Evolutionary conservation across 2,113 vertebrate species (phyloP).

Genomic region (Sphaerodactylus townsendi): DNA sequence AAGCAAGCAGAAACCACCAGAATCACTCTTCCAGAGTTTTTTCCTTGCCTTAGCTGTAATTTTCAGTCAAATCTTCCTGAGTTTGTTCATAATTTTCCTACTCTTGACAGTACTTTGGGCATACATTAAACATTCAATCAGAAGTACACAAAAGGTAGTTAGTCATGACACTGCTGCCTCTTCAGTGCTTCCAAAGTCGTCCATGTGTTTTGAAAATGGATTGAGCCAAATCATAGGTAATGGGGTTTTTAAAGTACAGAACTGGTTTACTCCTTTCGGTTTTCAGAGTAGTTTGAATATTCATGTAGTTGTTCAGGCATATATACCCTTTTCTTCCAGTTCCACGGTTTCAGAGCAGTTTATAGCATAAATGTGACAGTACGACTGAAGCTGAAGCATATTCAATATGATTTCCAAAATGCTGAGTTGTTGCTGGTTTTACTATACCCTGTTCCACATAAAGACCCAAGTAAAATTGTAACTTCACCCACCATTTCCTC

Average conservation of each 20-base stretch:
- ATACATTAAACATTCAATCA: constrained; percentile 49
- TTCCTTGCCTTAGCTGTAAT: constrained; percentile 64
- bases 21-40: constrained; percentile 72
- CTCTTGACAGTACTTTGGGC: constrained; percentile 61
- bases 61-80: constrained; percentile 71
- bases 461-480: too few species aligned
- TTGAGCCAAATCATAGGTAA: constrained; percentile 16
- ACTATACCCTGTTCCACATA: too few species aligned
- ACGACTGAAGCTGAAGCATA: too few species aligned
- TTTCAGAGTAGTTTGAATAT: not conserved
- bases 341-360: too few species aligned
- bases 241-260: not conserved
- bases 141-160: constrained; percentile 14
- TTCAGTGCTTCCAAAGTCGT: not conserved
- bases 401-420: too few species aligned
- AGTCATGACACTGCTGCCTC: not conserved
- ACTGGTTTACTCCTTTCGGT: not conserved
- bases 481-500: too few species aligned
- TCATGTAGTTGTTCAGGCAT: too few species aligned
- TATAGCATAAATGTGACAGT: too few species aligned
- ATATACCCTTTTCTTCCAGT: too few species aligned
- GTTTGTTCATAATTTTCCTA: constrained; percentile 52
- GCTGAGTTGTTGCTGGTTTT: too few species aligned
- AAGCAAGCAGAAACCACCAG: constrained; percentile 66
- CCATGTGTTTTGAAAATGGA: constrained; percentile 10